Evolutionary conservation across 2,113 vertebrate genomes (phyloP), one percentile per base, ranked within the genome.

Genomic region (Triplophysa dalaica): DNA sequence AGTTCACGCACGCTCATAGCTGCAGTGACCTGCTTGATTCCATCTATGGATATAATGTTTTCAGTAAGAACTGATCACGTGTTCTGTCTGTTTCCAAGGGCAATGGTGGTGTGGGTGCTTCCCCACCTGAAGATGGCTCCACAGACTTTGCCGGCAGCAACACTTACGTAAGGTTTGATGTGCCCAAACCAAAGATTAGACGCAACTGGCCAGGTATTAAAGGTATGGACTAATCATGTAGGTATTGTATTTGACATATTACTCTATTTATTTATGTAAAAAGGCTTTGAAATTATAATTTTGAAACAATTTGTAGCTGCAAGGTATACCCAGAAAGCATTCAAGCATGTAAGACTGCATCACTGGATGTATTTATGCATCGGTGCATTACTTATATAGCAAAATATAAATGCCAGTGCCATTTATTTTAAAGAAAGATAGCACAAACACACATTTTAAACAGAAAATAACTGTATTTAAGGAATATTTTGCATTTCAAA

Each of bases 151-250:
- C 88, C 0, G 88, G 93, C 1, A 88, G 94, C 0, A 85, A 91
- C 2, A 93, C 93, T 61, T 99, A 99, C 21, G 88, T 96, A 70
- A 91, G 96, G 52, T 99, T 98, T 0, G 97, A 97, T 0, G 92
- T 95, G 54, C 95, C 96, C 0, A 93, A 80, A 76, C 89, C 92
- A 5, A 93, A 94, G 83, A 90, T 94, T 72, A 92, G 93, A 88
- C 92, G 82, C 83, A 96, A 89, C 87, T 98, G 97, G 97, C 96
- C 97, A 1, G 94, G 95, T 17, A 90, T 98, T 74, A 91, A 93
- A 83, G 96, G 96, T 97, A 89, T 83, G 84, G 7, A 24, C 24
- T 65, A 21, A n/a, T 65, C 9, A 62, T 63, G 63, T 62, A 24
- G 6, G n/a, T 4, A 48, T n/a, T 52, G 11, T 13, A 54, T 38